These are phyloP conservation scores for Ypsolopha sequella DNA, from an alignment of 2,888 invertebrate species.

Conservation along the genomic window DNA sequence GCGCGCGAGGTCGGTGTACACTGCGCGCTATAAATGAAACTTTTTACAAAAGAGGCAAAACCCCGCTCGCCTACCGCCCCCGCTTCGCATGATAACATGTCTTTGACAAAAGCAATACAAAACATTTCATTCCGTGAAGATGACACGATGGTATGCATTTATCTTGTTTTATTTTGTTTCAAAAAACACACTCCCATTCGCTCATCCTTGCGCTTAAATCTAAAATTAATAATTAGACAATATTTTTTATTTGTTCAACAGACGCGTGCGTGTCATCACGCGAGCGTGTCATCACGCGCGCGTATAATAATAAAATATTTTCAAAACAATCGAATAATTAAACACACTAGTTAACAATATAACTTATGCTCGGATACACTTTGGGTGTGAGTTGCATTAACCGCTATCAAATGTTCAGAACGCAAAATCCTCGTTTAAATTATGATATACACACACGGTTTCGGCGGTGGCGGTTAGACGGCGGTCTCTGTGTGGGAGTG, in stretches of 20 bases:
- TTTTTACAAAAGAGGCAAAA: slow-evolving; percentile 45
- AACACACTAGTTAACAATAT: slow-evolving; percentile 71
- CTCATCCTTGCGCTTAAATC: slow-evolving; percentile 66
- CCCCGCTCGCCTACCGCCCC: slow-evolving; percentile 14
- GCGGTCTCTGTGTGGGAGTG: slow-evolving; percentile 96
- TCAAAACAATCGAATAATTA: slow-evolving; percentile 72
- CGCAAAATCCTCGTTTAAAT: background rate
- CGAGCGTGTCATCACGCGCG: slow-evolving; percentile 60
- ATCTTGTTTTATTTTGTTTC: slow-evolving; percentile 35
- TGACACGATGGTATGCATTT: slow-evolving; percentile 64
- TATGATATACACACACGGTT: background rate
- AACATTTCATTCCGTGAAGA: slow-evolving; percentile 68
- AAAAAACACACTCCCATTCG: slow-evolving; percentile 68
- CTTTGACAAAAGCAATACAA: slow-evolving; percentile 64
- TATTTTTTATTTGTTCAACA: slow-evolving; percentile 70
- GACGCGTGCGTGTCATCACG: slow-evolving; percentile 61
- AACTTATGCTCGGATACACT: slow-evolving; percentile 41
- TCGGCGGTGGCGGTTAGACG: slow-evolving; percentile 71
- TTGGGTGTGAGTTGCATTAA: slow-evolving; percentile 7
- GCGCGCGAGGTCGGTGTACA: background rate
- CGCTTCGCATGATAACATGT: slow-evolving; percentile 31
- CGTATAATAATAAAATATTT: slow-evolving; percentile 59
- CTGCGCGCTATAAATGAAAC: slow-evolving; percentile 44
- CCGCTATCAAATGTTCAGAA: background rate
- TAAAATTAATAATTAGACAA: slow-evolving; percentile 71